Conservation (phyloP, 1,140 invertebrate species). For the Limonius californicus region DNA sequence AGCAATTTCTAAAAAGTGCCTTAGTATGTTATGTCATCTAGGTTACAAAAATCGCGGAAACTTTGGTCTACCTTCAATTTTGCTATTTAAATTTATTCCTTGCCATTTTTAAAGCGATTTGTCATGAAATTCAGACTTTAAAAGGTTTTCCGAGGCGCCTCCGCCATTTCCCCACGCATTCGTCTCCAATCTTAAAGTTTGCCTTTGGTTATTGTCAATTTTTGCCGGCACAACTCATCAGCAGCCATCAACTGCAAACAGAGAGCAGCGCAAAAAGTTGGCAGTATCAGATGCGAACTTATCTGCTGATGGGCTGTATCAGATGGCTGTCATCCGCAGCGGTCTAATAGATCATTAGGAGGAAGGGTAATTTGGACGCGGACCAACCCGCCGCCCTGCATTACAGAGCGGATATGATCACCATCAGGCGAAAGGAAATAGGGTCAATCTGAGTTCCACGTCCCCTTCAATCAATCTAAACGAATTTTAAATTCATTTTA, state of each 20-base stretch:
- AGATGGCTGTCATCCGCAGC: conserved; percentile 9
- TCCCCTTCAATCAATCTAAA: conserved; percentile 11
- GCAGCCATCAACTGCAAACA: conserved; percentile 21
- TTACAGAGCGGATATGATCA: conserved; percentile 12
- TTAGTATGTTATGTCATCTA: no score
- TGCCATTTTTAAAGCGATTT: no score
- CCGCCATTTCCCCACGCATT: no score
- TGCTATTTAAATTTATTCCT: no score
- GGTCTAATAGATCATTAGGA: conserved; percentile 11
- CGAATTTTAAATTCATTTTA: conserved; percentile 13
- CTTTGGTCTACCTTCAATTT: no score
- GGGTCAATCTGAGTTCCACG: conserved; percentile 13
- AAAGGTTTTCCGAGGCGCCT: no score
- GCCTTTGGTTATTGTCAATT: background rate
- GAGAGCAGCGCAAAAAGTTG: background rate
- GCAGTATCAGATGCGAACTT: background rate
- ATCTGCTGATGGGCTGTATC: conserved; percentile 5
- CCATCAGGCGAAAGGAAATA: conserved; percentile 13
- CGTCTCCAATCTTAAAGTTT: background rate
- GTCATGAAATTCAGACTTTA: no score
- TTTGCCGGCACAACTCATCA: background rate
- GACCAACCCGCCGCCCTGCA: conserved; percentile 6
- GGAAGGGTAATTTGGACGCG: conserved; percentile 9
- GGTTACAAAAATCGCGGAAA: no score
- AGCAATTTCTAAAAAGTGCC: background rate